Evolutionary conservation across 2,888 invertebrate species (phyloP), one percentile per base, ranked within the genome.

Genomic region (Mimachlamys varia): DNA sequence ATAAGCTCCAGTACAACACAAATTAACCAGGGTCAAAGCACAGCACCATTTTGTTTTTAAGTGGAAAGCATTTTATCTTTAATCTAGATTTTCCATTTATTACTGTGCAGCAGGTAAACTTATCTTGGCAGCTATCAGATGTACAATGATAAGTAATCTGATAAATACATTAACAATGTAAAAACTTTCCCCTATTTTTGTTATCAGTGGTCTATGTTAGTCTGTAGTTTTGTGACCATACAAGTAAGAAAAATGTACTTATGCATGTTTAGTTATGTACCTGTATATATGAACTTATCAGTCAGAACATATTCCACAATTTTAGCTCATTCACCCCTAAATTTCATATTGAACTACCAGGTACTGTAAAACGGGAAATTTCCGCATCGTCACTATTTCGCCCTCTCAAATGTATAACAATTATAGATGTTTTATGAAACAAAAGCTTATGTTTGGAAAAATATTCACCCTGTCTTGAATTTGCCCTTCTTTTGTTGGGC

Each of bases 121-220:
- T 76, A 76, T 76, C 76, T 33, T 76, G 76, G 76, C 27, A 33
- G 27, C 33, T 33, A 76, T 76, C 76, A 27, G 27, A 76, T 76
- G 33, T 33, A 76, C 33, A 33, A 33, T 15, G 76, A 76, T 76
- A 76, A 76, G 76, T 10, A 76, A 33, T 76, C 33, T 76, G 76
- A 76, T 76, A 27, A 76, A 76, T 76, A 76, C 76, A 27, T 33
- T 33, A 76, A 76, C 76, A 76, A 76, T 76, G 33, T 33, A 10
- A 76, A 76, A 76, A 76, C 33, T 76, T 76, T 76, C 76, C 33
- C 76, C 76, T 33, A 33, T 76, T 33, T 76, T 13, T 76, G 76
- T 76, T 76, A 76, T 76, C 76, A 27, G 33, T 0, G 27, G 12
- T 76, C 33, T 33, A 1, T 15, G 15, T 27, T 76, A 58, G 19